phyloP scores from a whole-genome alignment of 2,113 vertebrate genomes.

The Heterocephalus glaber region DNA sequence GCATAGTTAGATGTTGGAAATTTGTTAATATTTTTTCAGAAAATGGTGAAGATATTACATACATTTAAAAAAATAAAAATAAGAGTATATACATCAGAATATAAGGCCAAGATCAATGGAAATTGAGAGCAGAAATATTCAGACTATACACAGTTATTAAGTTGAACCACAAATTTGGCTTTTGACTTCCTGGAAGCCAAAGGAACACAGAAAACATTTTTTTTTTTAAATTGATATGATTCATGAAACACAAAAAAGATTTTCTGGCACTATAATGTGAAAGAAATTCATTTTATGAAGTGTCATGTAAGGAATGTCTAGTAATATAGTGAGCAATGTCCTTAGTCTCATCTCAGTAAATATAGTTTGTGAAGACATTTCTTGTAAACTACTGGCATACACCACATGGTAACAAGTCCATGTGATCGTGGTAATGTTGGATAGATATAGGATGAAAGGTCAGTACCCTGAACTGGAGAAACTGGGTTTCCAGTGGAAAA shows the following conservation, averaged over 20 bases:
- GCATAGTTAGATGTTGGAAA: not conserved
- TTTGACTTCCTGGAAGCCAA: constrained; percentile 35
- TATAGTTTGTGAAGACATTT: not conserved
- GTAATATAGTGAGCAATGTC: not conserved
- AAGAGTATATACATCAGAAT: not conserved
- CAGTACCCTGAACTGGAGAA: not conserved
- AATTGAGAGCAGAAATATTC: constrained; percentile 16
- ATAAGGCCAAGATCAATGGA: not conserved
- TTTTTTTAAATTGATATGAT: not conserved
- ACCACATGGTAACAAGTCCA: not conserved
- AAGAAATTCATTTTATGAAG: not conserved
- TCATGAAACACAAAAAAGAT: not conserved
- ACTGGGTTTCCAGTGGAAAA: not conserved
- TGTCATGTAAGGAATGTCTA: not conserved
- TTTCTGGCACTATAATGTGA: not conserved
- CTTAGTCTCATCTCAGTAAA: not conserved
- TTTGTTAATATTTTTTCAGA: constrained; percentile 24
- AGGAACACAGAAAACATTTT: not conserved
- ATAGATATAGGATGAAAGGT: not conserved
- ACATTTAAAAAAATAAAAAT: not conserved
- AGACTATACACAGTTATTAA: not conserved
- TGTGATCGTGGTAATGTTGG: not conserved
- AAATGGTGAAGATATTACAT: not conserved
- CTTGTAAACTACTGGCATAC: not conserved
- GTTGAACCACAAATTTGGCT: not conserved